phyloP scores from a whole-genome alignment of 2,888 invertebrate genomes.

The Rhabditoides inermis region DNA sequence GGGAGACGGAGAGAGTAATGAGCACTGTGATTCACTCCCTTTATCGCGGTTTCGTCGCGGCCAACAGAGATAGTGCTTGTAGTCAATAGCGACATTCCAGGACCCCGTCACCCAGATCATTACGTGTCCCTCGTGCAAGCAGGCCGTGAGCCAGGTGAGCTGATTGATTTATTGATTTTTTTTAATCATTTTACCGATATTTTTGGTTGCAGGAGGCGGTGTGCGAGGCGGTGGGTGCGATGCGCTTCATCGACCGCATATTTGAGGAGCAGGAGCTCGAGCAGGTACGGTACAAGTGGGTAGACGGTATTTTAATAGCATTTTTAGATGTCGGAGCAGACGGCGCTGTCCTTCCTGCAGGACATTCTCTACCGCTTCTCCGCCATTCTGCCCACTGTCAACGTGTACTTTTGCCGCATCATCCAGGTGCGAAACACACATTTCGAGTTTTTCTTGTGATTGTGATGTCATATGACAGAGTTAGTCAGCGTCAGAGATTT shows the following conservation, averaged over 20 bases:
- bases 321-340: conserved; percentile 18
- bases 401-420: conserved; percentile 30
- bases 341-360: conserved; percentile 18
- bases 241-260: conserved; percentile 33
- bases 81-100: too few relatives aligned
- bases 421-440: conserved; percentile 20
- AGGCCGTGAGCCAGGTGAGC: conserved; percentile 9
- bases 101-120: conserved; percentile 21
- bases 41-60: too few relatives aligned
- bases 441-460: background rate
- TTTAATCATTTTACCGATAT: background rate
- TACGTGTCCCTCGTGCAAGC: conserved; percentile 25
- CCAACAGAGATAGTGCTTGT: too few relatives aligned
- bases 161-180: too few relatives aligned
- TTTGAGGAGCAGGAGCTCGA: conserved; percentile 24
- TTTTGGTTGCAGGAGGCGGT: conserved; percentile 14
- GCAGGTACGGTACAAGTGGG: conserved; percentile 4
- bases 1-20: too few relatives aligned
- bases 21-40: too few relatives aligned
- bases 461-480: background rate
- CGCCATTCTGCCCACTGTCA: conserved; percentile 22
- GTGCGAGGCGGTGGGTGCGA: conserved; percentile 24
- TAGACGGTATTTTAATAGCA: background rate
- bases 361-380: conserved; percentile 18
- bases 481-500: background rate